A percentile compares a stretch with the other conserved stretches of the same genome.
phyloP scores from a whole-genome alignment of 2,113 vertebrate species.

The Leptocoma aspasia region DNA sequence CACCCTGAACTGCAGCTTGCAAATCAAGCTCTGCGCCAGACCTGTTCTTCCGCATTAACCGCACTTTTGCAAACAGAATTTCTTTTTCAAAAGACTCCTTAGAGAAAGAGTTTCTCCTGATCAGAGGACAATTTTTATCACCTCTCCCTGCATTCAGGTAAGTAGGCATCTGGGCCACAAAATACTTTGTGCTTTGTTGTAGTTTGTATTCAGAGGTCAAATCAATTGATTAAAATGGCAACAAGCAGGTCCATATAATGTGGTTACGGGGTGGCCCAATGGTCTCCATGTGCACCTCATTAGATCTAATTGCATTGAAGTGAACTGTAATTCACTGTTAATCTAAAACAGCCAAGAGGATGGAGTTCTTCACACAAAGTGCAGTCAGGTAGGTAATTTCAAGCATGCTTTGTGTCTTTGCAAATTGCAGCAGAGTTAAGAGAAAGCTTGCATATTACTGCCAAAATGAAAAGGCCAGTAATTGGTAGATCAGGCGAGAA shows the following conservation, averaged over 20 bases:
- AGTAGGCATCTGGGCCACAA: not conserved
- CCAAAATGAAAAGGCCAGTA: not conserved
- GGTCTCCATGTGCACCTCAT: slow-evolving; percentile 58
- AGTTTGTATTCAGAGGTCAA: slow-evolving; percentile 49
- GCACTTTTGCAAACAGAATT: not conserved
- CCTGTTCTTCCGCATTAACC: rapidly evolving
- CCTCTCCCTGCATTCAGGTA: not conserved
- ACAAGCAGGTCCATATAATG: slow-evolving; percentile 30
- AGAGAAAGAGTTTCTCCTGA: not conserved
- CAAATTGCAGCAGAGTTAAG: slow-evolving; percentile 45
- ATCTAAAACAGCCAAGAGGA: slow-evolving; percentile 72
- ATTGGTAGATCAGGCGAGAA: not conserved
- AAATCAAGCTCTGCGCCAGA: not conserved
- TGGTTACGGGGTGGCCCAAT: slow-evolving; percentile 53
- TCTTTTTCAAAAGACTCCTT: not conserved
- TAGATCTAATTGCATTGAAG: slow-evolving; percentile 74
- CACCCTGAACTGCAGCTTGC: not conserved
- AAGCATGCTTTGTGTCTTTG: slow-evolving; percentile 38
- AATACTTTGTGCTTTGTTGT: not conserved
- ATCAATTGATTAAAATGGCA: slow-evolving; percentile 48
- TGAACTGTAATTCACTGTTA: slow-evolving; percentile 76
- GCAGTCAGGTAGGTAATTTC: slow-evolving; percentile 70
- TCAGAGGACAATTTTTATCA: not conserved
- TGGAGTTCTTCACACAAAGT: slow-evolving; percentile 53
- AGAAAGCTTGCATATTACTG: slow-evolving; percentile 17